These are phyloP conservation scores for Aplidium turbinatum DNA, from an alignment of 23 tunicate genomes.

Conservation along the genomic window DNA sequence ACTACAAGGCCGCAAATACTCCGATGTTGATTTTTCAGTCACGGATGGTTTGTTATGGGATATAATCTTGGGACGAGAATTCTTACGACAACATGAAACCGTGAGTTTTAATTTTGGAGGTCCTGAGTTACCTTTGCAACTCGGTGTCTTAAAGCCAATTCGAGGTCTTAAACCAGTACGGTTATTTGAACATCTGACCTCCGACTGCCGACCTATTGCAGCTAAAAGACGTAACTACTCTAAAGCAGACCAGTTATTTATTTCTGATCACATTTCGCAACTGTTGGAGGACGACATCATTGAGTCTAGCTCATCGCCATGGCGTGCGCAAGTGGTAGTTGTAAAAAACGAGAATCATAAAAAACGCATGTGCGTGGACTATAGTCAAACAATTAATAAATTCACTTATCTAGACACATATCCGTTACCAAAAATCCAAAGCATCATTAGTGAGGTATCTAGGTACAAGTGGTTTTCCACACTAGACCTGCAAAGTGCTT, in stretches of 20 bases:
- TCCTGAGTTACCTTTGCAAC: neutral
- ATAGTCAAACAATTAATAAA: slow-evolving; percentile 21
- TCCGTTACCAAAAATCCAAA: slow-evolving; percentile 13
- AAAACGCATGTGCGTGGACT: slow-evolving; percentile 1
- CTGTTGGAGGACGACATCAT: neutral
- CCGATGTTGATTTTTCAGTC: neutral
- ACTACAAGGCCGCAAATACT: neutral
- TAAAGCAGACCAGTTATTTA: neutral
- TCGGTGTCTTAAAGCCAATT: neutral
- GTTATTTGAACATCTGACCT: slow-evolving; percentile 1
- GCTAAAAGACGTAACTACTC: neutral
- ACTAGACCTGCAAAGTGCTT: slow-evolving; percentile 21
- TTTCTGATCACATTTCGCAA: neutral
- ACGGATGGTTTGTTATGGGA: neutral
- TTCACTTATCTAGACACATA: slow-evolving; percentile 30
- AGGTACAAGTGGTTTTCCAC: neutral
- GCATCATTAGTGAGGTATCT: neutral
- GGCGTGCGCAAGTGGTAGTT: slow-evolving; percentile 23
- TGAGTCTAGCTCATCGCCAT: slow-evolving; percentile 23
- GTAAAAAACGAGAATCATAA: neutral
- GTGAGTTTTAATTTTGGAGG: slow-evolving; percentile 7
- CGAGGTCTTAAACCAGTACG: neutral
- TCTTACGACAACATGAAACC: neutral
- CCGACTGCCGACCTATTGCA: neutral
- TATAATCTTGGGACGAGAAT: slow-evolving; percentile 5